phyloP scores from a whole-genome alignment of 2,888 invertebrate genomes.

The Cephus pygmeus region DNA sequence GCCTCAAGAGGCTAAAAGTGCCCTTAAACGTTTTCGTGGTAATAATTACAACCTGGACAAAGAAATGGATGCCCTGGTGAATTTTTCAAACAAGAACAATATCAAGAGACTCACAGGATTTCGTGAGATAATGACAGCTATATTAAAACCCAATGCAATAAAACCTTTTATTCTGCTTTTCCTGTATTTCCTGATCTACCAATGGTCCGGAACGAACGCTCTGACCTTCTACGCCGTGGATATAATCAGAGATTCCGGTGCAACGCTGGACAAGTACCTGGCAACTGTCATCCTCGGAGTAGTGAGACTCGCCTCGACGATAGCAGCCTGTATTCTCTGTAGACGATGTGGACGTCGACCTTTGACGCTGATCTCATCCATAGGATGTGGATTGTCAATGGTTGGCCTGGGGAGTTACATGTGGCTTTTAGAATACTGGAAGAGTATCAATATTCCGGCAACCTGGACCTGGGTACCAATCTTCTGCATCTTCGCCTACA shows the following conservation, averaged over 20 bases:
- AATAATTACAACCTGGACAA: conserved; percentile 73
- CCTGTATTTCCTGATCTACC: conserved; percentile 76
- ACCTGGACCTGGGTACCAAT: conserved; percentile 74
- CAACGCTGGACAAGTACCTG: conserved; percentile 70
- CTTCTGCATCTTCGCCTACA: conserved; percentile 72
- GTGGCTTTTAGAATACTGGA: conserved; percentile 70
- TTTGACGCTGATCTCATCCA: conserved; percentile 73
- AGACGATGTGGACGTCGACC: conserved; percentile 72
- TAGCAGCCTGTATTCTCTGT: conserved; percentile 73
- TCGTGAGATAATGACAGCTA: conserved; percentile 69
- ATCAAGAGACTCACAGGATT: conserved; percentile 69
- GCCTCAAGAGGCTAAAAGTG: conserved; percentile 71
- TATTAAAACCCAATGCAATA: conserved; percentile 73
- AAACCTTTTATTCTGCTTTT: conserved; percentile 74
- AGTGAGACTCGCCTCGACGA: conserved; percentile 72
- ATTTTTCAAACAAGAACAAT: conserved; percentile 74
- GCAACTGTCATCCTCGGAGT: conserved; percentile 73
- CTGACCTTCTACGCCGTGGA: conserved; percentile 78
- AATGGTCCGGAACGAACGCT: conserved; percentile 78
- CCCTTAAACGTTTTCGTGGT: conserved; percentile 72
- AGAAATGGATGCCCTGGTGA: conserved; percentile 72
- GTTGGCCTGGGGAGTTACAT: conserved; percentile 72
- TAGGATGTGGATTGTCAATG: conserved; percentile 75
- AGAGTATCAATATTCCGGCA: conserved; percentile 59
- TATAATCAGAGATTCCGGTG: conserved; percentile 74